Percentiles rank a stretch among this genome's conserved stretches.
Evolutionary conservation across 2,797 vertebrate genomes (phyloP).

Genomic region (Chelidonichthys spinosus): DNA sequence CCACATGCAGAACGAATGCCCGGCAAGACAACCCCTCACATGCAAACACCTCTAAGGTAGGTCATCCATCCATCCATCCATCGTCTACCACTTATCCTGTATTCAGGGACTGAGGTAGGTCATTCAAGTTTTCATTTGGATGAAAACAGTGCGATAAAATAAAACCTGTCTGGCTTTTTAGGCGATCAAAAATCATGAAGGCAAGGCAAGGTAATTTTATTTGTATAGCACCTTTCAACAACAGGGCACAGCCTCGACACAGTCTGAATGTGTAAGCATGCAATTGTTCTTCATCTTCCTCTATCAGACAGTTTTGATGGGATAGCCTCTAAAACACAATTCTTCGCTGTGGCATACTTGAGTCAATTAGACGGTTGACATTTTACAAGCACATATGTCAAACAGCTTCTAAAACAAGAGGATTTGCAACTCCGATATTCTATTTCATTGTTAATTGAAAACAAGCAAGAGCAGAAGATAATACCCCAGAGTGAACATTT

Average conservation of each 20-base stretch:
- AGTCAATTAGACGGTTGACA: neutral
- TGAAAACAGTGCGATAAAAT: neutral
- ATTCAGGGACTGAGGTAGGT: neutral
- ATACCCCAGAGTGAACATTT: neutral
- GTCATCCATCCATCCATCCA: neutral
- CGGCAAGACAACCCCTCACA: conserved; percentile 18
- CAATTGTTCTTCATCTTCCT: neutral
- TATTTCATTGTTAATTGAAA: neutral
- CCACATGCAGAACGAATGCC: conserved; percentile 5
- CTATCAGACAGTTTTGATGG: neutral
- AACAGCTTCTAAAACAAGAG: neutral
- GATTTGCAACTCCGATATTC: neutral
- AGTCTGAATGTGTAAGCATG: neutral
- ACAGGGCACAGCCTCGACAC: neutral
- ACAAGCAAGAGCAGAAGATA: neutral
- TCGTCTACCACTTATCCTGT: no score
- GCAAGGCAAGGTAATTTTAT: no score
- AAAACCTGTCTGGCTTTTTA: neutral
- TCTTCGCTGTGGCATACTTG: neutral
- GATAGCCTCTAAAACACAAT: neutral
- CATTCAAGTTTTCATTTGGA: no score
- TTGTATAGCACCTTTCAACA: no score
- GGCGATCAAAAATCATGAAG: neutral
- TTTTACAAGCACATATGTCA: neutral
- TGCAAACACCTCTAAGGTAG: neutral